These are phyloP conservation scores for Trachelus tabidus DNA, from an alignment of 2,888 invertebrate genomes.

Conservation along the genomic window DNA sequence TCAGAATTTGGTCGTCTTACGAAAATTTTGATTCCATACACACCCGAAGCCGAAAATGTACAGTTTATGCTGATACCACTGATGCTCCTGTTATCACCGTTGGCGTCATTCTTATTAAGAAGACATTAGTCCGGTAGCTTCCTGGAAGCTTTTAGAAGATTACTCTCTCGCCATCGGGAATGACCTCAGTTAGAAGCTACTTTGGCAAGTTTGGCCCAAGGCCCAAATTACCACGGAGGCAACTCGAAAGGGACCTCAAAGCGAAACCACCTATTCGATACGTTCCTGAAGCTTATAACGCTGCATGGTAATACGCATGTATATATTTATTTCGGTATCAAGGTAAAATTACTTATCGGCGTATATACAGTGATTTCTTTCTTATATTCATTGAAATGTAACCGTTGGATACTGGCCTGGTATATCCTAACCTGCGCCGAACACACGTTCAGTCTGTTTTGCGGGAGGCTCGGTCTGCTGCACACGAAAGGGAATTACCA, in stretches of 20 bases:
- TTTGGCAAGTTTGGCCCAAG: neutral
- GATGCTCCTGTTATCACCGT: neutral
- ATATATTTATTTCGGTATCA: neutral
- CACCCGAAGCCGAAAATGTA: neutral
- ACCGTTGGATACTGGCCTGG: neutral
- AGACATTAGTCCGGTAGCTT: no score
- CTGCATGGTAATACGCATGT: no score
- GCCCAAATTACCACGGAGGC: neutral
- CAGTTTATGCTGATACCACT: no score
- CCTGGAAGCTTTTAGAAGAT: neutral
- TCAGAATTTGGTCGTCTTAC: neutral
- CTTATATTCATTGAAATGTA: neutral
- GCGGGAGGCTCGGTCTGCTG: neutral
- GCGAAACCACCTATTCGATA: neutral
- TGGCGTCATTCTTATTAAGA: no score
- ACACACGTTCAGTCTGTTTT: neutral
- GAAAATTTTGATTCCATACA: no score
- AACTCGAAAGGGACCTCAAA: neutral
- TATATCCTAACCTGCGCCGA: neutral
- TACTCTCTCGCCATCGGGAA: neutral
- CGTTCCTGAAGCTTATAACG: neutral
- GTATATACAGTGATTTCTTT: neutral
- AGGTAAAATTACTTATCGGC: neutral
- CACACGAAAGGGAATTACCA: neutral
- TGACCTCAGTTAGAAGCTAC: neutral